Base-by-base conservation (phyloP, 1,140 invertebrate species). In the Drosophila ananassae region DNA sequence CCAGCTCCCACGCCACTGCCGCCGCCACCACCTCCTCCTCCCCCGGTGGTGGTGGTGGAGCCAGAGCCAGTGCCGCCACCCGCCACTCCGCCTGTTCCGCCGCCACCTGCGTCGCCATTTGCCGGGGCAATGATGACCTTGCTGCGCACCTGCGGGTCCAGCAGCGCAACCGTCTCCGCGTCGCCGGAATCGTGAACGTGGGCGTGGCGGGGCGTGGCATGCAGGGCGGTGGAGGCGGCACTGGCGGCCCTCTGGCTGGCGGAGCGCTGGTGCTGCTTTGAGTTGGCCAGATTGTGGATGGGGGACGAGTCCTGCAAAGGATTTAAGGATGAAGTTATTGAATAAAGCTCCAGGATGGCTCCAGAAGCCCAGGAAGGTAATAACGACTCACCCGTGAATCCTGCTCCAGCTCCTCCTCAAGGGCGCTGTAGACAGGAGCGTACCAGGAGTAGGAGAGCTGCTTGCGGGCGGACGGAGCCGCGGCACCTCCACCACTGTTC, bases 231-330 rank as follows among this genome's bases (percentile, higher is more conserved):
- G 61, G 58, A 61, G 77, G 59, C 71, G 52, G 71, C 74, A 69
- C 61, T 77, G 62, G 60, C 73, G 80, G 60, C 75, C 58, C 78
- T 85, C 74, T 76, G 90, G 87, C 74, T 83, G 78, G 77, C 80
- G 84, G 82, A 75, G 84, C 77, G 82, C 73, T 77, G 77, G 52
- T 91, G 82, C 58, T 91, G 90, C 90, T 90, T 91, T 89, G 87
- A 80, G 64, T 91, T 91, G 77, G 90, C 90, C 90, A 91, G 90
- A 91, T 91, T 91, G 90, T 91, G 90, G 39, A 91, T 82, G 78
- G 90, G 90, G 72, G 90, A 91, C 67, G 90, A 91, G 72, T 91
- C 90, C 90, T 91, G 41, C 4, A 51, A 58, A 24, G 10, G 10
- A 55, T 10, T 22, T 1, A 9, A 2, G 21, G 7, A 12, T 47